Evolutionary conservation across 1,140 invertebrate genomes (phyloP).

Genomic region (Drosophila fuyamai): DNA sequence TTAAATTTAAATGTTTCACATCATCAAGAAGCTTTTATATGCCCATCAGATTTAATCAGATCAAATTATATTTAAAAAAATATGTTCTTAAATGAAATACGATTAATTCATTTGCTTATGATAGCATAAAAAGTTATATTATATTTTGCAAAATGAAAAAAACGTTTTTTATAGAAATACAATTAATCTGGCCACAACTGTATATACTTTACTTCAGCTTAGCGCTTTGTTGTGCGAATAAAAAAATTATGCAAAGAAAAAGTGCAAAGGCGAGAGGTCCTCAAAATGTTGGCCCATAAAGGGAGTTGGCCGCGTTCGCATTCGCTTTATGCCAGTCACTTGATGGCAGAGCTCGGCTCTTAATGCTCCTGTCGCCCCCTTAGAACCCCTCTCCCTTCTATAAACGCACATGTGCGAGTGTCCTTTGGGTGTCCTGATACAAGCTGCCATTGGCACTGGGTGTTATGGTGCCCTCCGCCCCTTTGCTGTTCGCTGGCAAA

Average conservation of each 20-base stretch:
- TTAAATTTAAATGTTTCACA: no score
- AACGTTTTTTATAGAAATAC: no score
- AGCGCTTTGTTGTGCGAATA: slow-evolving; percentile 14
- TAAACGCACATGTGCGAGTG: slow-evolving; percentile 33
- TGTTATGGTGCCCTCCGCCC: neutral
- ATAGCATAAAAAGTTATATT: no score
- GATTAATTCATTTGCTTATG: no score
- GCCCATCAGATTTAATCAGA: no score
- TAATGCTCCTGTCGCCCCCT: slow-evolving; percentile 15
- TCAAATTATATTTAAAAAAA: no score
- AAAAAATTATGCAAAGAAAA: slow-evolving; percentile 31
- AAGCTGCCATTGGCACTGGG: slow-evolving; percentile 8
- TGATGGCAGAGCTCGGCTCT: slow-evolving; percentile 18
- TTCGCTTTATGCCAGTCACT: slow-evolving; percentile 46
- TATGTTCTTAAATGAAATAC: no score
- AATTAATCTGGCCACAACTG: neutral
- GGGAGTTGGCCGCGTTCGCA: slow-evolving; percentile 28
- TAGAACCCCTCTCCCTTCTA: no score
- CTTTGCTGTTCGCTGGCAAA: slow-evolving; percentile 39
- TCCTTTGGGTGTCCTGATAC: slow-evolving; percentile 28
- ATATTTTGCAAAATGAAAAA: no score
- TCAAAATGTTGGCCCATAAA: slow-evolving; percentile 41
- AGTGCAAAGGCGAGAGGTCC: slow-evolving; percentile 16
- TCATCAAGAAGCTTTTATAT: no score
- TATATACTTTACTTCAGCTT: slow-evolving; percentile 4